phyloP scores from a whole-genome alignment of 1,140 invertebrate genomes.

The Fopius arisanus region DNA sequence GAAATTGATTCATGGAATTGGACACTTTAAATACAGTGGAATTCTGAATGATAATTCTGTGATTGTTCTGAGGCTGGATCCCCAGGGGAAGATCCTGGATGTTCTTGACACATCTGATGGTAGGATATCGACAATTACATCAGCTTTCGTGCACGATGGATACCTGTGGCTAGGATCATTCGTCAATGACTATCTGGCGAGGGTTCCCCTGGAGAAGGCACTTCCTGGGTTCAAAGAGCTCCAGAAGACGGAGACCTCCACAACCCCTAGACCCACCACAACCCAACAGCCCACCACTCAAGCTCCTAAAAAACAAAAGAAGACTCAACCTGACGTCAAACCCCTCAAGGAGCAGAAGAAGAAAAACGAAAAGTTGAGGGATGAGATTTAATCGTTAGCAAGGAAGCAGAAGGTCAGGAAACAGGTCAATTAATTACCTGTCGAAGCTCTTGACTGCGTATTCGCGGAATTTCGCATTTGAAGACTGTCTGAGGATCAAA shows the following conservation, averaged over 20 bases:
- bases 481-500: too few species aligned
- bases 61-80: slow-evolving; percentile 70
- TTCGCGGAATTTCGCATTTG: too few species aligned
- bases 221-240: slow-evolving; percentile 49
- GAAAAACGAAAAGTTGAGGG: slow-evolving; percentile 7
- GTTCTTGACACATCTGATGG: slow-evolving; percentile 67
- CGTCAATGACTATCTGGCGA: slow-evolving; percentile 71
- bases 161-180: slow-evolving; percentile 76
- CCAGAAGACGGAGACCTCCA: not conserved
- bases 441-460: too few species aligned
- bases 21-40: slow-evolving; percentile 54
- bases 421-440: too few species aligned
- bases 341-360: not conserved
- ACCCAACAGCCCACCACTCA: slow-evolving; percentile 32
- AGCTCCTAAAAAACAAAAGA: slow-evolving; percentile 19
- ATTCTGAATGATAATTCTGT: slow-evolving; percentile 51
- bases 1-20: slow-evolving; percentile 65
- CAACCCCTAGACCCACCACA: slow-evolving; percentile 9
- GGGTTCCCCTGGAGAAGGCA: slow-evolving; percentile 67
- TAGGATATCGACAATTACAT: slow-evolving; percentile 64
- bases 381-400: slow-evolving; percentile 33
- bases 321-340: not conserved
- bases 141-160: slow-evolving; percentile 68
- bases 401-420: too few species aligned
- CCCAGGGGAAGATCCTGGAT: slow-evolving; percentile 73